phyloP scores from a whole-genome alignment of 2,113 vertebrate genomes.

The Phoxinus phoxinus region DNA sequence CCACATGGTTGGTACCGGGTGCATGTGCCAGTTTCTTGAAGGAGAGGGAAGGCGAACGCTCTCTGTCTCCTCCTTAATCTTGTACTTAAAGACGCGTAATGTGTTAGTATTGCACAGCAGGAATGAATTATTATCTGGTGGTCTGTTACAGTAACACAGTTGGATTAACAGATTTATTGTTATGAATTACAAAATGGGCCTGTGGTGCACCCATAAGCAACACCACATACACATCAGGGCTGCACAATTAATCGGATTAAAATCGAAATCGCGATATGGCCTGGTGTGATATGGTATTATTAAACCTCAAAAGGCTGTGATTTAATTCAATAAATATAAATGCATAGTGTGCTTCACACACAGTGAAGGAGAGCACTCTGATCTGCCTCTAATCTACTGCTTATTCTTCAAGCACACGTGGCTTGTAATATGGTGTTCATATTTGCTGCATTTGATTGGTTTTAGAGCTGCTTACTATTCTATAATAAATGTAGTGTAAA shows the following conservation, averaged over 20 bases:
- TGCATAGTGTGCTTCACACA: slow-evolving; percentile 3
- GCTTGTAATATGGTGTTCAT: not conserved
- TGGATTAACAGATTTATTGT: slow-evolving; percentile 31
- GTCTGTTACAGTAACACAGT: slow-evolving; percentile 17
- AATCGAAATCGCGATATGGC: slow-evolving; percentile 9
- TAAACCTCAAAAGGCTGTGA: slow-evolving; percentile 14
- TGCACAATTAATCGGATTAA: slow-evolving; percentile 20
- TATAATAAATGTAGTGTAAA: too few relatives aligned
- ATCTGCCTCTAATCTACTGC: not conserved
- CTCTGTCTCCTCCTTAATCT: not conserved
- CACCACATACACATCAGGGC: not conserved
- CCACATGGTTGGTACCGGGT: slow-evolving; percentile 55
- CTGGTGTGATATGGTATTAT: slow-evolving; percentile 16
- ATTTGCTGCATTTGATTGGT: not conserved
- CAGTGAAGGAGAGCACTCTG: not conserved
- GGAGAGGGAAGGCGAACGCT: not conserved
- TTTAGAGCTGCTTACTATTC: not conserved
- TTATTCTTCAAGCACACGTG: not conserved
- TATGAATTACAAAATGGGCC: not conserved
- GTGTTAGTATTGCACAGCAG: slow-evolving; percentile 21
- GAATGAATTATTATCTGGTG: not conserved
- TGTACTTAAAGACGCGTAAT: not conserved
- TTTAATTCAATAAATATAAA: slow-evolving; percentile 30
- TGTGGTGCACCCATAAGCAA: not conserved
- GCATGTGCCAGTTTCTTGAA: slow-evolving; percentile 42